A percentile compares a stretch with the other conserved stretches of the same genome.
Evolutionary conservation across 2,888 invertebrate species (phyloP).

Genomic region (Pteria penguin): DNA sequence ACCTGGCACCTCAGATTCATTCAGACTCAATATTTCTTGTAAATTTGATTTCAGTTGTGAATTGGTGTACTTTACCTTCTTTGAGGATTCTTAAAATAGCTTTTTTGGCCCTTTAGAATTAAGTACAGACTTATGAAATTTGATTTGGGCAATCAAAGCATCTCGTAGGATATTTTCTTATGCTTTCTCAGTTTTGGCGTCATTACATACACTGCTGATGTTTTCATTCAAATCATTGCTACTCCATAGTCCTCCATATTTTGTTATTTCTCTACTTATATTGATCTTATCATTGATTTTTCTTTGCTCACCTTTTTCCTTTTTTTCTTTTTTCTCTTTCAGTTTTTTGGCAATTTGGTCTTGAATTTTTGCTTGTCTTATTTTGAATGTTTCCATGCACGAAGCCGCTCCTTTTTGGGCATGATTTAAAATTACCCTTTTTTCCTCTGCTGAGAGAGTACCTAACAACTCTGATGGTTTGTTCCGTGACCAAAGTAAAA

Average conservation of each 20-base stretch:
- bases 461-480: constrained; percentile 37
- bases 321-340: background rate
- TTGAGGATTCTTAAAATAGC: background rate
- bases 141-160: constrained; percentile 1
- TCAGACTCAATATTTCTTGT: background rate
- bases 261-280: constrained; percentile 5
- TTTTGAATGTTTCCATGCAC: background rate
- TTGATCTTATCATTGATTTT: constrained; percentile 8
- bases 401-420: constrained; percentile 13
- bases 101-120: background rate
- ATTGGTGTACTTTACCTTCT: constrained; percentile 1
- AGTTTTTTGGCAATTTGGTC: constrained; percentile 2
- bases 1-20: background rate
- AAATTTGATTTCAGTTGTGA: background rate
- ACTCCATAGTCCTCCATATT: constrained; percentile 5
- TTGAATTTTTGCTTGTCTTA: background rate
- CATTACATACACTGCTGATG: background rate
- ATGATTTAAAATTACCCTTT: constrained; percentile 18
- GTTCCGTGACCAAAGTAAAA: constrained; percentile 44
- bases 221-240: background rate
- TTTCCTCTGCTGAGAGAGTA: background rate
- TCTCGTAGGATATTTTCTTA: background rate
- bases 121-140: constrained; percentile 10
- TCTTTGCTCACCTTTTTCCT: constrained; percentile 7
- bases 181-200: background rate